phyloP scores from a whole-genome alignment of 2,888 invertebrate species.

The Heterodera filipjevi region DNA sequence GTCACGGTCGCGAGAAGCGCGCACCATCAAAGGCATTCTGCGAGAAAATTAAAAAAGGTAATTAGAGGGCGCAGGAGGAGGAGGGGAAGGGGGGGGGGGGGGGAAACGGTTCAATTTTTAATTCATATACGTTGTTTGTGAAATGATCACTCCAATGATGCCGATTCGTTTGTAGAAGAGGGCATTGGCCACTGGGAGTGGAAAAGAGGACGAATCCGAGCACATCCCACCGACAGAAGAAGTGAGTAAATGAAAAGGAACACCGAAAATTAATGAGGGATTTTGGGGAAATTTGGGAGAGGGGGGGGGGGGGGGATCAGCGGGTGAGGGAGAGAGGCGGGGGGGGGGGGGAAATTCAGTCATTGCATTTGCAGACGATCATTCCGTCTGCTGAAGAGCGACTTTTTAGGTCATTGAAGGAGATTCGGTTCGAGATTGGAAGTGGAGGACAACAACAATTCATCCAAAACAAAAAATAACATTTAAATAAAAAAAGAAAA shows the following conservation, averaged over 20 bases:
- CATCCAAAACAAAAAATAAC: background rate
- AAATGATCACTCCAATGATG: conserved; percentile 54
- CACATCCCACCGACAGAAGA: background rate
- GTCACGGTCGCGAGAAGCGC: conserved; percentile 56
- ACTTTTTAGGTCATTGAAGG: background rate
- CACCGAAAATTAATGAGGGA: too few species aligned
- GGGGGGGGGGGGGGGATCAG: background rate
- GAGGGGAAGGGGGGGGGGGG: too few species aligned
- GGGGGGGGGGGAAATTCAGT: background rate
- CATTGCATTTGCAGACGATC: background rate
- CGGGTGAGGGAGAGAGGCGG: background rate
- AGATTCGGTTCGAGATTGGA: background rate
- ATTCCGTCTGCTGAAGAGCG: background rate
- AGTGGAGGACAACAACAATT: background rate
- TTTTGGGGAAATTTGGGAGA: background rate
- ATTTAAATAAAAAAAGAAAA: background rate
- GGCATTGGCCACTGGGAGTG: background rate
- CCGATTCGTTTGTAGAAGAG: conserved; percentile 54
- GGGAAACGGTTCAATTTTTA: conserved; percentile 4
- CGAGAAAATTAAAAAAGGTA: conserved; percentile 20
- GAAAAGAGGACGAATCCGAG: background rate
- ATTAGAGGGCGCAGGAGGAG: too few species aligned
- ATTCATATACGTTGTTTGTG: conserved; percentile 55
- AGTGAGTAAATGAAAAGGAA: background rate
- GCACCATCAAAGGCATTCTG: conserved; percentile 64